These are phyloP conservation scores for Cichlasoma orientale DNA, from an alignment of 2,797 vertebrate genomes.

Conservation along the genomic window DNA sequence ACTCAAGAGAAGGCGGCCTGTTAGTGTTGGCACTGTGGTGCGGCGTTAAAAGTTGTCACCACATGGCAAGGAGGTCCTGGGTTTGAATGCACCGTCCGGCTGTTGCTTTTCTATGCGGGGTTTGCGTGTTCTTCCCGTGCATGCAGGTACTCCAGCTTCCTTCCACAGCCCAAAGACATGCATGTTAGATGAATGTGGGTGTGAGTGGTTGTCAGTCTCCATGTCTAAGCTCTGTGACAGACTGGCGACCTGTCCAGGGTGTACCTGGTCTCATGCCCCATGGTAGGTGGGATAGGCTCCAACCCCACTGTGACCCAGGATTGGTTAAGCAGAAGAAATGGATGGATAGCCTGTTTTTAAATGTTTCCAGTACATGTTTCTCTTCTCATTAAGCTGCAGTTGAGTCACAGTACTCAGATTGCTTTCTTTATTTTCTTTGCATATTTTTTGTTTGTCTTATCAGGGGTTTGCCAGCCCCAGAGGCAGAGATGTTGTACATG, in stretches of 20 bases:
- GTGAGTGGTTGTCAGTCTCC: neutral
- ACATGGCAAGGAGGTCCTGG: neutral
- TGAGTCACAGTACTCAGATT: no score
- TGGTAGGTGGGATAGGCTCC: neutral
- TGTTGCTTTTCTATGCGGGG: no score
- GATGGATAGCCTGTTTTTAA: neutral
- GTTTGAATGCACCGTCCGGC: neutral
- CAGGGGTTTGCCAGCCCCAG: constrained; percentile 91
- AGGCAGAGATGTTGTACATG: constrained; percentile 97
- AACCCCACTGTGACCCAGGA: neutral
- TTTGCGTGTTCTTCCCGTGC: neutral
- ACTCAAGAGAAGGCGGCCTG: neutral
- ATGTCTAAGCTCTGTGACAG: neutral
- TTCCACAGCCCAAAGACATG: neutral
- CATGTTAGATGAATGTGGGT: neutral
- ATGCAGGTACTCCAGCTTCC: neutral
- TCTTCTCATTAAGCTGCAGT: neutral
- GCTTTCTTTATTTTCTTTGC: neutral
- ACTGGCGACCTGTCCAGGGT: neutral
- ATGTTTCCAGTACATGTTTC: neutral
- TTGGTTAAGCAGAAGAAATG: neutral
- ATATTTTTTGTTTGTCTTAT: neutral
- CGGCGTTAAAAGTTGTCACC: neutral
- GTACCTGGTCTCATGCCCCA: no score
- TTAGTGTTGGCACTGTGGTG: neutral